These are phyloP conservation scores for Novumbra hubbsi DNA, from an alignment of 2,797 vertebrate genomes.

Conservation along the genomic window DNA sequence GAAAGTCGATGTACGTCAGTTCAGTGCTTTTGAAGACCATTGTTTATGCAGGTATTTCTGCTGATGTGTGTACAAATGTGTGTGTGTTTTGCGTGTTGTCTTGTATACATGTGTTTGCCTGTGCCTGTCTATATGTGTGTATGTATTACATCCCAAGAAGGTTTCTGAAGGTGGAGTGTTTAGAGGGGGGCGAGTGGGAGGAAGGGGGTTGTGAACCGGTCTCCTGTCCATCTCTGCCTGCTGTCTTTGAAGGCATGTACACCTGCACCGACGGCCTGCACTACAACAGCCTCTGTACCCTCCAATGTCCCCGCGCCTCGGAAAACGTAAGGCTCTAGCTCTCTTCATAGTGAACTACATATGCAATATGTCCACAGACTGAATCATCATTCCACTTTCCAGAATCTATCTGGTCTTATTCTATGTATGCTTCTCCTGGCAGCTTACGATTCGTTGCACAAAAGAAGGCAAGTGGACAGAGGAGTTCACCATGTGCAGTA, in stretches of 20 bases:
- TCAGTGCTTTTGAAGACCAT: neutral
- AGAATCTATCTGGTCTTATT: neutral
- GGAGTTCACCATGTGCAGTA: conserved; percentile 85
- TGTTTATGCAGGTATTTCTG: neutral
- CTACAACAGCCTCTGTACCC: conserved; percentile 82
- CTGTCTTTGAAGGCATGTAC: conserved; percentile 92
- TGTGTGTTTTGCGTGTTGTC: neutral
- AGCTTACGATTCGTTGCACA: conserved; percentile 85
- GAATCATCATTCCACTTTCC: neutral
- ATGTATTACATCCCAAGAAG: conserved; percentile 73
- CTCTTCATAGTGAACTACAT: neutral
- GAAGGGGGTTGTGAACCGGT: conserved; percentile 80
- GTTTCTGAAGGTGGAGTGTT: conserved; percentile 88
- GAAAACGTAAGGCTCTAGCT: conserved; percentile 61
- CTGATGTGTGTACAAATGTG: neutral
- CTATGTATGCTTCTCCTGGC: conserved; percentile 23
- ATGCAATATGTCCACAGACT: neutral
- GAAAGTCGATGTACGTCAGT: too few relatives aligned
- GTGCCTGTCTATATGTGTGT: neutral
- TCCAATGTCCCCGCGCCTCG: conserved; percentile 73
- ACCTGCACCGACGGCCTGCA: conserved; percentile 83
- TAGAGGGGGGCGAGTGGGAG: conserved; percentile 87
- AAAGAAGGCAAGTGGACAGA: conserved; percentile 89
- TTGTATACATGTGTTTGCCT: neutral
- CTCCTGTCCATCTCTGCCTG: conserved; percentile 78